Percentiles rank a stretch among this genome's conserved stretches.
These are phyloP conservation scores for Serranus cabrilla DNA, from an alignment of 2,797 vertebrate species.

Conservation along the genomic window DNA sequence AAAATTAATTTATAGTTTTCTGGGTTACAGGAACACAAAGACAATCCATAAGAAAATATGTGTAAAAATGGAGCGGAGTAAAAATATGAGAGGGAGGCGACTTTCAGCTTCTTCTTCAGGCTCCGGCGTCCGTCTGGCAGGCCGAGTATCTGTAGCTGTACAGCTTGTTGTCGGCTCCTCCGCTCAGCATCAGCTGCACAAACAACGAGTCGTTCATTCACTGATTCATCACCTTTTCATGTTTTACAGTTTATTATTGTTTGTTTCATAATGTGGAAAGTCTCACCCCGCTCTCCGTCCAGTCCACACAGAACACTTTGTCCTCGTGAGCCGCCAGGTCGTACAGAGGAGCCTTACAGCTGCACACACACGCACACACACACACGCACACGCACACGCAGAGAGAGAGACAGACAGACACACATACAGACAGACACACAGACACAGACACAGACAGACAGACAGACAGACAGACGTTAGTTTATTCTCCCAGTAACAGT, in stretches of 20 bases:
- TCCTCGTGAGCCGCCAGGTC: conserved; percentile 97
- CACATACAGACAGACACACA: no score
- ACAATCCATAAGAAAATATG: conserved; percentile 44
- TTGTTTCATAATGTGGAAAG: background rate
- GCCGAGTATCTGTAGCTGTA: conserved; percentile 93
- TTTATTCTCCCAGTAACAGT: no score
- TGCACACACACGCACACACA: conserved; percentile 53
- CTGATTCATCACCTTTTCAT: no score
- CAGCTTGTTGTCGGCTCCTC: conserved; percentile 97
- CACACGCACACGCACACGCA: no score
- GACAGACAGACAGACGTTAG: no score
- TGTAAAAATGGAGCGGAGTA: conserved; percentile 35
- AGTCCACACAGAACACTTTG: conserved; percentile 96
- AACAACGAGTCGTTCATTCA: conserved; percentile 3
- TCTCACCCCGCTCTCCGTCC: conserved; percentile 96
- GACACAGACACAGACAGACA: no score
- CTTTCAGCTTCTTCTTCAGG: conserved; percentile 74
- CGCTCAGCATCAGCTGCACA: conserved; percentile 92
- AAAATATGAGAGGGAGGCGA: background rate
- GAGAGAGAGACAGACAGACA: no score
- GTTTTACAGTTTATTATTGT: background rate
- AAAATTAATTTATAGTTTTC: conserved; percentile 67
- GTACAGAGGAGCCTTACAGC: conserved; percentile 96
- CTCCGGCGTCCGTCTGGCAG: conserved; percentile 89
- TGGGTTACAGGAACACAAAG: conserved; percentile 47